Conservation (phyloP, 2,797 vertebrate genomes). For the Peromyscus attwateri region DNA sequence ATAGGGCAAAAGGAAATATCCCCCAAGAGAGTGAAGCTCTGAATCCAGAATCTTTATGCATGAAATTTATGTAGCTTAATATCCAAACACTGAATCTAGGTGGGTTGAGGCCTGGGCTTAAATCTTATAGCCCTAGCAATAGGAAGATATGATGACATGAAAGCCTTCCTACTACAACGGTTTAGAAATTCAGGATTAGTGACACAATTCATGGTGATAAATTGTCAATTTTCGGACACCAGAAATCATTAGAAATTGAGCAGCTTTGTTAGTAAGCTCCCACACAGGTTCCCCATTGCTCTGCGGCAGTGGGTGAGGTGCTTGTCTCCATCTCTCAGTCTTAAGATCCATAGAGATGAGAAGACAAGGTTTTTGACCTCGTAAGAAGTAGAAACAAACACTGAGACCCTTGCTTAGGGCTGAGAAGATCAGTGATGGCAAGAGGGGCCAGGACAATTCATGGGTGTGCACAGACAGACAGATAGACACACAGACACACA, state of each 20-base stretch:
- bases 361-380: not conserved
- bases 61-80: not conserved
- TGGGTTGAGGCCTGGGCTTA: not conserved
- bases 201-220: not conserved
- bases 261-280: not conserved
- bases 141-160: not conserved
- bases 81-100: not conserved
- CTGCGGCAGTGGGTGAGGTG: not conserved
- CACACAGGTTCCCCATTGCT: not conserved
- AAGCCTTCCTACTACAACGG: not conserved
- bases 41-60: not conserved
- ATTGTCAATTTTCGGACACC: not conserved
- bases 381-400: not conserved
- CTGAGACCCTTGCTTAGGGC: not conserved
- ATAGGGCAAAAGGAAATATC: slow-evolving; percentile 4
- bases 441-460: not conserved
- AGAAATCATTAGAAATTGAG: not conserved
- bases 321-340: not conserved
- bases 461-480: not conserved
- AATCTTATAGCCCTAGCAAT: not conserved
- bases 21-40: not conserved
- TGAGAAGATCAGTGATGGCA: not conserved
- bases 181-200: not conserved
- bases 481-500: not conserved
- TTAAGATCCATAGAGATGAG: not conserved